Percentiles rank a stretch among this genome's conserved stretches.
Evolutionary conservation across 1,140 invertebrate species (phyloP).

Genomic region (Macrobrachium rosenbergii): DNA sequence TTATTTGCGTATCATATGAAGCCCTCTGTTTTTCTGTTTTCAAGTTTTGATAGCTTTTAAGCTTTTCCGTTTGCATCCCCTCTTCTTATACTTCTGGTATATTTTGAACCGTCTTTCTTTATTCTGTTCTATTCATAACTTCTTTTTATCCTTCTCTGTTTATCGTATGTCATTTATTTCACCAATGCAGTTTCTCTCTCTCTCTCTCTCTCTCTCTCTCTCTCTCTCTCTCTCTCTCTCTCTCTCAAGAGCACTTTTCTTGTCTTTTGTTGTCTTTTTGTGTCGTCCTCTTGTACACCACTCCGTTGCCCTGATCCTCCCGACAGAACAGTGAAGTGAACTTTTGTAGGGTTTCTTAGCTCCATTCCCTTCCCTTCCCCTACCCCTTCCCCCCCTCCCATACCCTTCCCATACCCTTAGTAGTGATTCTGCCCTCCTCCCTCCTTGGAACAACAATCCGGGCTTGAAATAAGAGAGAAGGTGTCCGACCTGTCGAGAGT

Average conservation of each 20-base stretch:
- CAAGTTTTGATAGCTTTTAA: too few species aligned
- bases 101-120: too few species aligned
- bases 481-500: too few species aligned
- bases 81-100: too few species aligned
- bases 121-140: neutral
- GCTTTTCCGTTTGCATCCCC: too few species aligned
- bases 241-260: neutral
- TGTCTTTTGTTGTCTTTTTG: neutral
- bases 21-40: too few species aligned
- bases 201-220: constrained; percentile 23
- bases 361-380: neutral
- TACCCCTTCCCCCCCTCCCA: neutral
- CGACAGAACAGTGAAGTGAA: neutral
- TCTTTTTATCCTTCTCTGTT: neutral
- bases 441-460: neutral
- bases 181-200: neutral
- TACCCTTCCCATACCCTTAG: neutral
- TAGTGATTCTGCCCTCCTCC: neutral
- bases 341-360: neutral
- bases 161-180: neutral
- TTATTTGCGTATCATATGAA: too few species aligned
- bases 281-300: neutral
- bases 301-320: neutral
- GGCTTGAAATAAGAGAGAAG: too few species aligned
- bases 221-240: constrained; percentile 15